Conservation (phyloP, 1,140 invertebrate genomes). For the Pararge aegeria region DNA sequence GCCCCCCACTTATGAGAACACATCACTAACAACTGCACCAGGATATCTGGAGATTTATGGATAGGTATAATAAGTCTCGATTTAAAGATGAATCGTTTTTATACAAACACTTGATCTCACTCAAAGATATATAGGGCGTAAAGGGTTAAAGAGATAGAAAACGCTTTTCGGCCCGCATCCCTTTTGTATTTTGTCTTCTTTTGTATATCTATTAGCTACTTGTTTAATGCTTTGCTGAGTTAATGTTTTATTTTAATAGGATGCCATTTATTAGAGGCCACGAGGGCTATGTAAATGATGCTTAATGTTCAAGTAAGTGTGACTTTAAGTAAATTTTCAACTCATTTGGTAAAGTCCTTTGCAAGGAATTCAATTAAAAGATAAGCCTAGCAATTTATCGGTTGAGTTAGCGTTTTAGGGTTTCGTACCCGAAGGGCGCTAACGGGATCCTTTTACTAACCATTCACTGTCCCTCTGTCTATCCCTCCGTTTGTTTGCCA, state of each 20-base stretch:
- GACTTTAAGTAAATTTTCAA: not conserved
- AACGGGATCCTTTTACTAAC: too few species aligned
- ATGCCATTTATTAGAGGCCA: not conserved
- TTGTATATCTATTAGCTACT: constrained; percentile 20
- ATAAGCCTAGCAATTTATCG: not conserved
- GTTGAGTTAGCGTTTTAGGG: too few species aligned
- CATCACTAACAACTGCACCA: too few species aligned
- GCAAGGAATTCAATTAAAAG: not conserved
- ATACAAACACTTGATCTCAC: constrained; percentile 29
- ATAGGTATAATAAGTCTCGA: constrained; percentile 39
- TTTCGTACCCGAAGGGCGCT: too few species aligned
- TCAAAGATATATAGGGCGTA: constrained; percentile 27
- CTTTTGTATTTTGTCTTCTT: constrained; percentile 14
- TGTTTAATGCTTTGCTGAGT: not conserved
- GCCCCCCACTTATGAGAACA: too few species aligned
- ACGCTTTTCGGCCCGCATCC: constrained; percentile 19
- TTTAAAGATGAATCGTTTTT: constrained; percentile 33
- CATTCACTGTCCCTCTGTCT: too few species aligned
- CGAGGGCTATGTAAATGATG: not conserved
- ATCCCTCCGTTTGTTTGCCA: too few species aligned
- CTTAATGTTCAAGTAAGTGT: not conserved
- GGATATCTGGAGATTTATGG: constrained; percentile 38
- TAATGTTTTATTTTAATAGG: not conserved
- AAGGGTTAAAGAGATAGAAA: constrained; percentile 24
- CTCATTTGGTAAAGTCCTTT: not conserved